Evolutionary conservation across 2,888 invertebrate genomes (phyloP).

Genomic region (Abscondita cerata): DNA sequence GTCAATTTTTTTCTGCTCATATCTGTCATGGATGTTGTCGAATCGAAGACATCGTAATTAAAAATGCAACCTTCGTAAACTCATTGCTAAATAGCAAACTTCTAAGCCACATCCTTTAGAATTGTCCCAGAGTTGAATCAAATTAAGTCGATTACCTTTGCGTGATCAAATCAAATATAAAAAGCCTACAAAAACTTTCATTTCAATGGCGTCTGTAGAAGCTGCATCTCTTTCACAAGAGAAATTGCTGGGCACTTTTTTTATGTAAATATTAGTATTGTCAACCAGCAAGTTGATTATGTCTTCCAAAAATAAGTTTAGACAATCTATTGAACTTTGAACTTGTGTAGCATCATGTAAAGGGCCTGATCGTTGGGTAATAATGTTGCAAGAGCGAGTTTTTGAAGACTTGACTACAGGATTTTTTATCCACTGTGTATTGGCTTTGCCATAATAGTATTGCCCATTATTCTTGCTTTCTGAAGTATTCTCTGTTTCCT

Average conservation of each 20-base stretch:
- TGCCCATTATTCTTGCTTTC: too few species aligned
- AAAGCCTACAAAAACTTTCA: not conserved
- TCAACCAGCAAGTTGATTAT: not conserved
- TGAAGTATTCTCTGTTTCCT: too few species aligned
- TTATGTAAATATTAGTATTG: too few species aligned
- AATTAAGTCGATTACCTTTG: not conserved
- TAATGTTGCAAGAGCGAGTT: too few species aligned
- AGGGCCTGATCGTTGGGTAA: too few species aligned
- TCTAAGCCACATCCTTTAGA: not conserved
- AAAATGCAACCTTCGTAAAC: not conserved
- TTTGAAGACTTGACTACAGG: not conserved
- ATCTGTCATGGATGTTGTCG: not conserved
- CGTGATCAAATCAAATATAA: not conserved
- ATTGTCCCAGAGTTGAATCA: not conserved
- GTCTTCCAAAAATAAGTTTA: not conserved
- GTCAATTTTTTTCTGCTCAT: not conserved
- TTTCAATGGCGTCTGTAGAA: not conserved
- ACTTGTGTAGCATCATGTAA: too few species aligned
- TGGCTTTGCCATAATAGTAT: too few species aligned
- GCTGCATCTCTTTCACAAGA: too few species aligned
- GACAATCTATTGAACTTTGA: not conserved
- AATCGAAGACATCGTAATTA: not conserved
- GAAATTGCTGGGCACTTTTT: too few species aligned
- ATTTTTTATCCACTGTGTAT: slow-evolving; percentile 2
- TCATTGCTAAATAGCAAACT: not conserved